phyloP scores from a whole-genome alignment of 2,113 vertebrate species.

The Trichechus manatus region DNA sequence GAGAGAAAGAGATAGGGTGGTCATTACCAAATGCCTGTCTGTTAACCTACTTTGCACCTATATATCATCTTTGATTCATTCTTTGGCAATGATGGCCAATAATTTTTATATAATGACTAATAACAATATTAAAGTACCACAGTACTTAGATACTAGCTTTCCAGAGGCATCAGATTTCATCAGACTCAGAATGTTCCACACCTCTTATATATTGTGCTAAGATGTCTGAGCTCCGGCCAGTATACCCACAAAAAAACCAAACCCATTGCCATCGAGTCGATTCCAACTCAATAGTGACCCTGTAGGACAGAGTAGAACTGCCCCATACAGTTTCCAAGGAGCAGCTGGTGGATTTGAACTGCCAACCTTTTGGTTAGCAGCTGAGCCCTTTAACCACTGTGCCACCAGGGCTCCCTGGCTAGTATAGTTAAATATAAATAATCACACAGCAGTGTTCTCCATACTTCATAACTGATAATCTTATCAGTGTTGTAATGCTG shows the following conservation, averaged over 20 bases:
- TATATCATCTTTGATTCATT: constrained; percentile 58
- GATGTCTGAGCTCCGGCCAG: constrained; percentile 74
- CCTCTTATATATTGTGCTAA: constrained; percentile 72
- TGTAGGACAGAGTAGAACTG: too few relatives aligned
- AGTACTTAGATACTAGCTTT: constrained; percentile 77
- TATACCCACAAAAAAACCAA: neutral
- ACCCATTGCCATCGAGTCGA: too few relatives aligned
- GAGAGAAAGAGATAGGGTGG: constrained; percentile 66
- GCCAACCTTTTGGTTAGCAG: too few relatives aligned
- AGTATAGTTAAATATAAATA: constrained; percentile 84
- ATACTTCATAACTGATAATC: constrained; percentile 81
- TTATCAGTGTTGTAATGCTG: constrained; percentile 80
- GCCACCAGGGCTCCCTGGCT: neutral
- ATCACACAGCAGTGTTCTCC: constrained; percentile 76
- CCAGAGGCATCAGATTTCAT: constrained; percentile 80
- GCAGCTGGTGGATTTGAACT: too few relatives aligned
- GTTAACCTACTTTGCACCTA: neutral
- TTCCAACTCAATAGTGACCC: too few relatives aligned
- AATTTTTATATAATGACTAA: constrained; percentile 58
- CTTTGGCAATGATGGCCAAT: constrained; percentile 64
- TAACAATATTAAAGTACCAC: constrained; percentile 76
- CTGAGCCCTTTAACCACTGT: too few relatives aligned
- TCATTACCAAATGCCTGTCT: constrained; percentile 62
- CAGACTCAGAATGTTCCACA: constrained; percentile 72
- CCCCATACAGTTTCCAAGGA: too few relatives aligned